Evolutionary conservation across 2,888 invertebrate genomes (phyloP), one percentile per base, ranked within the genome.

Genomic region (Drosophila cracens): DNA sequence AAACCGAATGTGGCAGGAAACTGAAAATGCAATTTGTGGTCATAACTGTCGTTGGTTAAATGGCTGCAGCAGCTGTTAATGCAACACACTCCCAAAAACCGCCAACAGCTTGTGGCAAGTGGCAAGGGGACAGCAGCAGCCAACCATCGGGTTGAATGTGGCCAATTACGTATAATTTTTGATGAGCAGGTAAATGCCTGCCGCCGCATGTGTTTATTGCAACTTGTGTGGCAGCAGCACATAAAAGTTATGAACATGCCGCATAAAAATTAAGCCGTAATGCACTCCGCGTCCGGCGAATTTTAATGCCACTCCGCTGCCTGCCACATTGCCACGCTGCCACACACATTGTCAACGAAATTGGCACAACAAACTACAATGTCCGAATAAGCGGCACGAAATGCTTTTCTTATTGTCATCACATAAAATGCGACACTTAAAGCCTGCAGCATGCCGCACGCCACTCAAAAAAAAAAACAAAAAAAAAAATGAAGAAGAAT

Each of bases 261-360:
- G 75, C 76, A 75, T 84, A 75, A 84, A 89, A 87, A 87, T 89
- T 84, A 89, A 82, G 89, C 76, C 82, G 82, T 87, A 89, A 89
- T 87, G 87, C 82, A 77, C 81, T 78, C 51, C 36, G 46, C 48
- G n/a, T 66, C 36, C 46, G 40, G 62, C 64, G 21, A 18, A 40
- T 62, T 74, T 75, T 76, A 76, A 65, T 67, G 73, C 43, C 21
- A n/a, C 52, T 25, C 40, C 31, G 43, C 56, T n/a, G 21, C 4
- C 56, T 10, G 40, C 40, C 29, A 51, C 51, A 29, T 64, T 54
- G 73, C 72, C 73, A 67, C 10, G n/a, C n/a, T 66, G 71, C 46
- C 29, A 49, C 51, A 29, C 25, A 46, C 81, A 77, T 70, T 81
- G 69, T 70, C 79, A 49, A 57, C 63, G 66, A 56, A 62, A 64